Evolutionary conservation across 2,888 invertebrate genomes (phyloP).

Genomic region (Drosophila bunnanda): DNA sequence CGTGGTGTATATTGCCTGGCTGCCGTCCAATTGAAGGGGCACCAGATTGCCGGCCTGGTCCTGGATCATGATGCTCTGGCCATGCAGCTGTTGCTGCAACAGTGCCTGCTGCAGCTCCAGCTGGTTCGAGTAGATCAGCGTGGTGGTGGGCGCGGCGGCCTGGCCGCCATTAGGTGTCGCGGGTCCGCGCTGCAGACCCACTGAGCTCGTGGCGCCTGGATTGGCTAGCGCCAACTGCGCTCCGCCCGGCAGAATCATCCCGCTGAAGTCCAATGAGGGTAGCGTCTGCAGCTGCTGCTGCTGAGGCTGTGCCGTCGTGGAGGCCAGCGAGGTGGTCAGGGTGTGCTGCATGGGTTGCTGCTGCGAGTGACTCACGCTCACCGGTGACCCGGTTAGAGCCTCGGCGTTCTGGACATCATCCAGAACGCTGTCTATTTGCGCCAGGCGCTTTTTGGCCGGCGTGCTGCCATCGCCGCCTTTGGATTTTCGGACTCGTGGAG

Average conservation of each 20-base stretch:
- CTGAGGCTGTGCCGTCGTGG: slow-evolving; percentile 40
- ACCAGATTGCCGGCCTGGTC: slow-evolving; percentile 83
- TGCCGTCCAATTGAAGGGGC: slow-evolving; percentile 81
- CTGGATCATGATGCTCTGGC: slow-evolving; percentile 83
- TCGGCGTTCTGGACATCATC: slow-evolving; percentile 82
- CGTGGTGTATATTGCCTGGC: slow-evolving; percentile 81
- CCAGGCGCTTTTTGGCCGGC: slow-evolving; percentile 78
- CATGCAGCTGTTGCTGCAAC: slow-evolving; percentile 83
- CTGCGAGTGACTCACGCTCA: slow-evolving; percentile 52
- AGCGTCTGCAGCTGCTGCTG: slow-evolving; percentile 70
- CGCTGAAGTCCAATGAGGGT: slow-evolving; percentile 82
- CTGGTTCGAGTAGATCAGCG: slow-evolving; percentile 83
- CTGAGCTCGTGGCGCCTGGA: slow-evolving; percentile 78
- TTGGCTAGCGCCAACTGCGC: slow-evolving; percentile 82
- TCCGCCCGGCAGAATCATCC: slow-evolving; percentile 83
- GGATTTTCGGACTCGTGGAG: slow-evolving; percentile 72
- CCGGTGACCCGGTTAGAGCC: slow-evolving; percentile 38
- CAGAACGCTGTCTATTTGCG: slow-evolving; percentile 81
- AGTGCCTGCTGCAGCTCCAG: slow-evolving; percentile 83
- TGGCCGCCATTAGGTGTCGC: slow-evolving; percentile 55
- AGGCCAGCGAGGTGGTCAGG: slow-evolving; percentile 30
- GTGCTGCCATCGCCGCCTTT: slow-evolving; percentile 58
- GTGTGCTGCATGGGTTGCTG: slow-evolving; percentile 63
- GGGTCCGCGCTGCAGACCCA: slow-evolving; percentile 65
- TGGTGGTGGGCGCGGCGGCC: slow-evolving; percentile 65